Evolutionary conservation across 2,113 vertebrate genomes (phyloP), one percentile per base, ranked within the genome.

Genomic region (Sphyrna mokarran): DNA sequence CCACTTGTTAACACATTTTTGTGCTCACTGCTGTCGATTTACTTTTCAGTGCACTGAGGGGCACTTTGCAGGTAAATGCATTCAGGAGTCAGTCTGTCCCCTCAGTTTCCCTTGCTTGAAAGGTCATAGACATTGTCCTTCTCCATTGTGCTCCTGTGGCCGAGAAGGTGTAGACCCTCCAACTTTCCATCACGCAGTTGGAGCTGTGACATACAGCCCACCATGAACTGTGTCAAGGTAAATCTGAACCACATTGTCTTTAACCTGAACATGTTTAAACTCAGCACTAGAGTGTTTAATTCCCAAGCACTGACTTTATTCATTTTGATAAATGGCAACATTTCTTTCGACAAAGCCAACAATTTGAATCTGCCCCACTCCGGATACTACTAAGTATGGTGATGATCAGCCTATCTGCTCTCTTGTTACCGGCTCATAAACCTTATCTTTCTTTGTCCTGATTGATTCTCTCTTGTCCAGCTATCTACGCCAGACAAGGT

Each of bases 401-500:
- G 6, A 8, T 83, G 80, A 20, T 43, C 18, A 6, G 80, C 37
- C 18, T 83, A 83, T 40, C n/a, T 37, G 13, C 18, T 43, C 37
- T 7, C 80, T 7, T 8, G 37, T 58, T 29, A 61, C 26, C 5
- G 83, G 48, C 11, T 29, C 10, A 33, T 91, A 22, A 91, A 66
- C 16, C 33, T 16, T 70, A 40, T 22, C 23, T 16, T 20, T 72
- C 29, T 40, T 70, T 16, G n/a, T 29, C 83, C 89, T 95, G 37
- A 37, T 61, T 95, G n/a, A 0, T 0, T 86, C 13, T 37, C 37
- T 23, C 48, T n/a, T 86, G 61, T 96, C 16, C 96, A 99, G 98
- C 97, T 99, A 69, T 98, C 98, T 95, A 98, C 98, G 0, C 98
- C 98, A 0, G 98, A 99, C 95, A 99, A 99, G 97, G 98, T 99